Conservation (phyloP, 2,113 vertebrate species). For the Sardina pilchardus region DNA sequence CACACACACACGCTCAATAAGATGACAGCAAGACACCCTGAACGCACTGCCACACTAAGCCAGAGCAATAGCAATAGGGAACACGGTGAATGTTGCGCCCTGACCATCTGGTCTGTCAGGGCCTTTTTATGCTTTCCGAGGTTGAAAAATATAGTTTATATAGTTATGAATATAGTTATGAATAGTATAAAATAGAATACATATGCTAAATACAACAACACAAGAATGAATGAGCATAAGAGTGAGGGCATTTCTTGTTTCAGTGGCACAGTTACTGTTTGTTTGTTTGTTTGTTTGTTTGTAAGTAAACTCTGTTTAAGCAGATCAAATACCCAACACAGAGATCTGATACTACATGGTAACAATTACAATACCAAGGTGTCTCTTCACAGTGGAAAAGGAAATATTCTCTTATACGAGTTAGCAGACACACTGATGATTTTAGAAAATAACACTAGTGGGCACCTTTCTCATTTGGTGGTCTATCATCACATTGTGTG, state of each 20-base stretch:
- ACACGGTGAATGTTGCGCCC: neutral
- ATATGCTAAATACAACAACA: neutral
- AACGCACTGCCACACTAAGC: neutral
- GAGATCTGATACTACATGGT: neutral
- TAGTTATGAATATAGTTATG: too few relatives aligned
- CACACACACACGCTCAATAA: constrained; percentile 35
- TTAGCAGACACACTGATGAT: neutral
- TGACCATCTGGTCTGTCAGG: constrained; percentile 7
- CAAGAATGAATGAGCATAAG: neutral
- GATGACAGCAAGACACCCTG: neutral
- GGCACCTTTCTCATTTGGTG: constrained; percentile 96
- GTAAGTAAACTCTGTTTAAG: neutral
- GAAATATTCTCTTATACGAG: neutral
- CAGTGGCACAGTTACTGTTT: neutral
- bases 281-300: constrained; percentile 17
- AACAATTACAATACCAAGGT: neutral
- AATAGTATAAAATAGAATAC: neutral
- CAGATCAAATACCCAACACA: neutral
- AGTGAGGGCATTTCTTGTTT: neutral
- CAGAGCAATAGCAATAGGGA: neutral
- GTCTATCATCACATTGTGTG: constrained; percentile 99
- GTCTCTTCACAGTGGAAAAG: neutral
- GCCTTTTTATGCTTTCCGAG: neutral
- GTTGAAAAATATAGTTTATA: neutral
- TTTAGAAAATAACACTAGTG: neutral